Percentiles rank a stretch among this genome's conserved stretches.
Conservation (phyloP, 53 echinoderm and acorn worm species). For the Arbacia lixula region DNA sequence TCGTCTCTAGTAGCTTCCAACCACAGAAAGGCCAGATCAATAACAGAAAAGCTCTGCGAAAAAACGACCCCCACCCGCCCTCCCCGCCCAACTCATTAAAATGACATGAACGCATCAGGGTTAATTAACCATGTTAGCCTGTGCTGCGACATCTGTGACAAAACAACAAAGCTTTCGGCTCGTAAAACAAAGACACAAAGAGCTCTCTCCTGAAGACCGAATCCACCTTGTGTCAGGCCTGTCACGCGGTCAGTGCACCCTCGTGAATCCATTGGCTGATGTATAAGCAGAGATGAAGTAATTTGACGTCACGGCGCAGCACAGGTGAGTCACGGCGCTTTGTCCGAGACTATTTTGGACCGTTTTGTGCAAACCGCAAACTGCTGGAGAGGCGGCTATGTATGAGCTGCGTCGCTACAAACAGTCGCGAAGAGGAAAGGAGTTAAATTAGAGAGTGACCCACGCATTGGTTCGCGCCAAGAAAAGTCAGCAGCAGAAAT, state of each 20-base stretch:
- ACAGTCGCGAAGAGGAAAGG: constrained; percentile 26
- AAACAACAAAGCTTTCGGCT: neutral
- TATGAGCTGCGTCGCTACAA: too few relatives aligned
- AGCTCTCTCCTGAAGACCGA: neutral
- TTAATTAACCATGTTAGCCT: too few relatives aligned
- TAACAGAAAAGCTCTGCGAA: too few relatives aligned
- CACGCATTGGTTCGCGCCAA: constrained; percentile 38
- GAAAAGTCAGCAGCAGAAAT: neutral
- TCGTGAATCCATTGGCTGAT: constrained; percentile 33
- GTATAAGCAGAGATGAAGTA: constrained; percentile 43
- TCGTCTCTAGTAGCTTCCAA: too few relatives aligned
- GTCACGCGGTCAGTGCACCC: constrained; percentile 26
- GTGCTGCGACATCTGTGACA: too few relatives aligned
- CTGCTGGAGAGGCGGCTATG: too few relatives aligned
- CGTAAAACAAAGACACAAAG: constrained; percentile 6
- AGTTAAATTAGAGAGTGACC: constrained; percentile 26
- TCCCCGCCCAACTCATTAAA: too few relatives aligned
- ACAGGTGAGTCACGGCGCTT: constrained; percentile 39
- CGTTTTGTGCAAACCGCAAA: constrained; percentile 23
- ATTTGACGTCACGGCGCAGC: constrained; percentile 25
- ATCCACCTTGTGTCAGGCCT: neutral
- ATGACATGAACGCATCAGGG: too few relatives aligned
- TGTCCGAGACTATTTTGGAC: constrained; percentile 41
- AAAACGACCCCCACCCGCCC: too few relatives aligned
- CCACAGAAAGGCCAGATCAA: too few relatives aligned